Conservation (phyloP, 2,888 invertebrate genomes). For the Phengaris alcon region DNA sequence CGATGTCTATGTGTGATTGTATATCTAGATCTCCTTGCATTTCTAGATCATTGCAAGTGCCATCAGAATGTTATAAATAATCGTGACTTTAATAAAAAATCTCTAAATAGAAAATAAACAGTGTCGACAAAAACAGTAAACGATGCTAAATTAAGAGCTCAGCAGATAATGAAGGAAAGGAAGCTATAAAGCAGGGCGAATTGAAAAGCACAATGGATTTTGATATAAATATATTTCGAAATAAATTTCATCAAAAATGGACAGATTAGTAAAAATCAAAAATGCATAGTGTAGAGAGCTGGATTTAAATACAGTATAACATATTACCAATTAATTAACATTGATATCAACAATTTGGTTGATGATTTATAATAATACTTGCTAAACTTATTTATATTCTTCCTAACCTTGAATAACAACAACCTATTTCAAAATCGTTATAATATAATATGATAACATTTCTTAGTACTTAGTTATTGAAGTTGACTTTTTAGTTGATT, state of each 20-base stretch:
- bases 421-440: background rate
- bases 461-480: conserved; percentile 9
- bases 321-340: conserved; percentile 42
- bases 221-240: conserved; percentile 74
- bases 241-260: conserved; percentile 69
- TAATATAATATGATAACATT: background rate
- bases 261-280: conserved; percentile 64
- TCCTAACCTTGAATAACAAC: background rate
- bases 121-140: conserved; percentile 21
- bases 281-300: conserved; percentile 56
- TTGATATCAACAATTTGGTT: conserved; percentile 12
- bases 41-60: background rate
- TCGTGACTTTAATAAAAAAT: background rate
- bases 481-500: conserved; percentile 7
- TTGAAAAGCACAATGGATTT: conserved; percentile 71
- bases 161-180: conserved; percentile 43
- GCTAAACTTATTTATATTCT: background rate
- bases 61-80: background rate
- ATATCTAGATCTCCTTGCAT: background rate
- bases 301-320: conserved; percentile 61
- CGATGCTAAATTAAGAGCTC: conserved; percentile 22
- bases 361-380: background rate
- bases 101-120: background rate
- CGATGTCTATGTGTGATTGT: background rate
- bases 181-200: conserved; percentile 64